phyloP scores from a whole-genome alignment of 1,140 invertebrate genomes.

The Sinella curviseta region DNA sequence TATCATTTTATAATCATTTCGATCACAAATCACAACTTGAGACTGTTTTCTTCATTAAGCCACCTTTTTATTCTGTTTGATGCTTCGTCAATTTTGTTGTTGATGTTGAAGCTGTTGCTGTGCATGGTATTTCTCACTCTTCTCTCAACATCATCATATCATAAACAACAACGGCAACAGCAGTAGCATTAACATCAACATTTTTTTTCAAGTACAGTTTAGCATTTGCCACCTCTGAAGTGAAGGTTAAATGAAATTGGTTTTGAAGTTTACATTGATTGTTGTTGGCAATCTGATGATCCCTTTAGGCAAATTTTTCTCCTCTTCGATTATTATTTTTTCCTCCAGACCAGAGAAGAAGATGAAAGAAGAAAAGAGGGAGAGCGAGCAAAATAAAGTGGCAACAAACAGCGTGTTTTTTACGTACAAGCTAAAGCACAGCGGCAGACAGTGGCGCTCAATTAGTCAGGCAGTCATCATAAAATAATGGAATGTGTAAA shows the following conservation, averaged over 20 bases:
- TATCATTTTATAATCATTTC: too few relatives aligned
- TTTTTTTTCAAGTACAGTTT: background rate
- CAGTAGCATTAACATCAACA: too few relatives aligned
- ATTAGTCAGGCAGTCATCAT: slow-evolving; percentile 26
- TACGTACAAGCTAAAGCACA: background rate
- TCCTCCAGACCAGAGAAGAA: background rate
- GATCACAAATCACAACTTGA: too few relatives aligned
- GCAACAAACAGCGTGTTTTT: background rate
- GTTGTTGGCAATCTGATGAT: background rate
- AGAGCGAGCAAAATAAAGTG: background rate
- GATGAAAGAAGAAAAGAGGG: too few relatives aligned
- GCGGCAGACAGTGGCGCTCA: slow-evolving; percentile 24
- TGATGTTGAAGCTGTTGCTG: too few relatives aligned
- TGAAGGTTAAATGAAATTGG: slow-evolving; percentile 10
- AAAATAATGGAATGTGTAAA: slow-evolving; percentile 16
- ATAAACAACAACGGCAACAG: too few relatives aligned
- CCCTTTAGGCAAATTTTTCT: background rate
- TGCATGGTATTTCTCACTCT: too few relatives aligned
- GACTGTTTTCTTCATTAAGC: too few relatives aligned
- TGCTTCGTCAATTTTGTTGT: too few relatives aligned
- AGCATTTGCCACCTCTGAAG: slow-evolving; percentile 63
- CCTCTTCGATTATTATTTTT: background rate
- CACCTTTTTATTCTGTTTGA: too few relatives aligned
- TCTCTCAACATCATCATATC: too few relatives aligned
- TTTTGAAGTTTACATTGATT: slow-evolving; percentile 19